These are phyloP conservation scores for Caenorhabditis sp. DNA, from an alignment of 2,888 invertebrate species.

Conservation along the genomic window DNA sequence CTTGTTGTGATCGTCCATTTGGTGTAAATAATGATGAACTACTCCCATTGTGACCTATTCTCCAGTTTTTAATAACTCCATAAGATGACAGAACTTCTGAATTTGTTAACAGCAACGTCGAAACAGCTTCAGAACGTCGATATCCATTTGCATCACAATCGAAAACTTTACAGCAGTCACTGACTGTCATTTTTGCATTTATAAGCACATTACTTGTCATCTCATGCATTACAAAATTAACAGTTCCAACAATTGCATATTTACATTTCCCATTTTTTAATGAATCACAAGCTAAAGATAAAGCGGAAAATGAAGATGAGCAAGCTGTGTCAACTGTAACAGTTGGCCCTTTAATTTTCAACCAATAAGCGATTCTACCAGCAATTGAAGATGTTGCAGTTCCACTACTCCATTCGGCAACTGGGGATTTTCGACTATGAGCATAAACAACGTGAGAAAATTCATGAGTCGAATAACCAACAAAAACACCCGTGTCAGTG, in stretches of 20 bases:
- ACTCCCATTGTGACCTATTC: conserved; percentile 66
- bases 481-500: conserved; percentile 91
- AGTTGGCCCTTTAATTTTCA: conserved; percentile 92
- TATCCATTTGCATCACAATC: conserved; percentile 71
- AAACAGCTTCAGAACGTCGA: conserved; percentile 68
- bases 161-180: conserved; percentile 65
- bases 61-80: conserved; percentile 19
- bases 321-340: conserved; percentile 95
- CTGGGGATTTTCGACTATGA: conserved; percentile 32
- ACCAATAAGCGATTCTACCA: conserved; percentile 89
- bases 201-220: conserved; percentile 63
- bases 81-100: conserved; percentile 4
- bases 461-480: conserved; percentile 78
- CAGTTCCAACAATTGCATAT: conserved; percentile 67
- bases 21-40: conserved; percentile 64
- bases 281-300: conserved; percentile 73
- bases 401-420: conserved; percentile 80
- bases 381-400: conserved; percentile 88
- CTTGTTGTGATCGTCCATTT: conserved; percentile 52
- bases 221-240: conserved; percentile 66
- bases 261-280: conserved; percentile 75
- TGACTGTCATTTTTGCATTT: conserved; percentile 64
- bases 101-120: conserved; percentile 26
- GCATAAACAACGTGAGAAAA: conserved; percentile 54
- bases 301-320: conserved; percentile 84